These are phyloP conservation scores for Entomobrya proxima DNA, from an alignment of 2,888 invertebrate species.

Conservation along the genomic window DNA sequence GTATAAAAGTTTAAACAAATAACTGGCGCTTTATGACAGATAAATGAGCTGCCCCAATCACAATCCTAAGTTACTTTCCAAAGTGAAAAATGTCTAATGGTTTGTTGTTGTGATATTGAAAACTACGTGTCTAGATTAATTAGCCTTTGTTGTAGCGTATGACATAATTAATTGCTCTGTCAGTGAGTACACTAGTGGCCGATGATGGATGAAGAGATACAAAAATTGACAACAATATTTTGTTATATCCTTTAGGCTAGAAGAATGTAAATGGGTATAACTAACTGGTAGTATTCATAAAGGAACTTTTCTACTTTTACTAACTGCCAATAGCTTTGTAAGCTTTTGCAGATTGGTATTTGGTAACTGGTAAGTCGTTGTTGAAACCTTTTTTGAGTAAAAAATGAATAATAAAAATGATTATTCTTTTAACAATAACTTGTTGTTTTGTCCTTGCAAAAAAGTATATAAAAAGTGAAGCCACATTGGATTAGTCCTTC, in stretches of 20 bases:
- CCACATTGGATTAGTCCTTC: constrained; percentile 59
- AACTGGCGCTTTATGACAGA: neutral
- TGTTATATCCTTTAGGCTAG: neutral
- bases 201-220: no score
- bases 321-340: no score
- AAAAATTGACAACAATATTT: neutral
- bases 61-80: no score
- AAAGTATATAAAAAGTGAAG: constrained; percentile 50
- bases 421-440: neutral
- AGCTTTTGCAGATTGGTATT: no score
- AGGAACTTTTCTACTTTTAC: neutral
- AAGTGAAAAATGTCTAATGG: no score
- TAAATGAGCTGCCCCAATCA: neutral
- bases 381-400: constrained; percentile 38
- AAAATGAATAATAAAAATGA: constrained; percentile 23
- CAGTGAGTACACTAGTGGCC: no score
- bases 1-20: neutral
- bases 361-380: no score
- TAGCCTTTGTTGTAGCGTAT: no score
- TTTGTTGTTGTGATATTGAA: no score
- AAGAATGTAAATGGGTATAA: neutral
- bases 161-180: no score
- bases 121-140: no score
- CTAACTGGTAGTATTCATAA: neutral
- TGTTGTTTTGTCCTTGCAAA: constrained; percentile 28